phyloP scores from a whole-genome alignment of 2,113 vertebrate species.

The Myxocyprinus asiaticus region DNA sequence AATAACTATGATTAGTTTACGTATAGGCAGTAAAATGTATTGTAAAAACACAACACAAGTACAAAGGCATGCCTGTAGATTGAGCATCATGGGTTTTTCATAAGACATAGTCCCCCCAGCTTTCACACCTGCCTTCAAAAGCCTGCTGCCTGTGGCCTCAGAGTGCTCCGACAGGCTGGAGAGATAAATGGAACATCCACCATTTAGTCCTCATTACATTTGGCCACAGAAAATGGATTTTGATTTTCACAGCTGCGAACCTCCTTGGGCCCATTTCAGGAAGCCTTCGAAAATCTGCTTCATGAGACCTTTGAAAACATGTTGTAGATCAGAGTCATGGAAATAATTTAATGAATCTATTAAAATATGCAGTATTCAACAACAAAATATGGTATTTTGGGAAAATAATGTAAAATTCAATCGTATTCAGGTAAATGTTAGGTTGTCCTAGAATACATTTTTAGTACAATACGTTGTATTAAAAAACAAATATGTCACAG shows the following conservation, averaged over 20 bases:
- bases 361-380: neutral
- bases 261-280: constrained; percentile 56
- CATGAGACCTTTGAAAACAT: neutral
- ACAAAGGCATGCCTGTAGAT: constrained; percentile 20
- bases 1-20: too few species aligned
- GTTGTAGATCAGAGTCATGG: neutral
- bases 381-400: neutral
- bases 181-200: constrained; percentile 51
- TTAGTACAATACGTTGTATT: neutral
- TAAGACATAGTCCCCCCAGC: constrained; percentile 44
- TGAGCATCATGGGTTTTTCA: constrained; percentile 49
- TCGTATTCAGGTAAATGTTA: neutral
- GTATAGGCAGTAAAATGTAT: too few species aligned
- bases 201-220: constrained; percentile 56
- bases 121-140: constrained; percentile 38
- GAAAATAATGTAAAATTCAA: neutral
- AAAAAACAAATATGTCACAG: constrained; percentile 58
- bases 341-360: neutral
- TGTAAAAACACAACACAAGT: too few species aligned
- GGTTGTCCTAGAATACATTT: too few species aligned
- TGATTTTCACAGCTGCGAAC: constrained; percentile 60
- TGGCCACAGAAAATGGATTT: constrained; percentile 60
- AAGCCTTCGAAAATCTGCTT: constrained; percentile 17
- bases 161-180: constrained; percentile 43
- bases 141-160: constrained; percentile 50